Evolutionary conservation across 2,113 vertebrate species (phyloP).

Genomic region (Lynx canadensis): DNA sequence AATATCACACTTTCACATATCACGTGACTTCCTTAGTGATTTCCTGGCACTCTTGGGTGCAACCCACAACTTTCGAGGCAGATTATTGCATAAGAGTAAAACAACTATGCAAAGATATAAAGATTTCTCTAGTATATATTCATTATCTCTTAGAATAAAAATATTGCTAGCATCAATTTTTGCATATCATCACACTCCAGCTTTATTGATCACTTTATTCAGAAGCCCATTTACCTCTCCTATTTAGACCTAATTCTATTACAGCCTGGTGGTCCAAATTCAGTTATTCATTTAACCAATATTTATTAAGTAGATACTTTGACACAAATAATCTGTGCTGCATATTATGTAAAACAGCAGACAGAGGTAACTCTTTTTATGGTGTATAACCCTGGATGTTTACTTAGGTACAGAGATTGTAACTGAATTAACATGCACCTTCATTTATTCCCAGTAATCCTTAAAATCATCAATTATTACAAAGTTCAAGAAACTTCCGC

Average conservation of each 20-base stretch:
- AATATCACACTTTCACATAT: background rate
- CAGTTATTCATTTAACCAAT: background rate
- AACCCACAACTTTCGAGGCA: background rate
- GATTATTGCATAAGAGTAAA: background rate
- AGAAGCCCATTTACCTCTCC: constrained; percentile 30
- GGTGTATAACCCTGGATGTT: background rate
- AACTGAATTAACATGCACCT: background rate
- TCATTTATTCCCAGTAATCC: background rate
- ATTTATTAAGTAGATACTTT: background rate
- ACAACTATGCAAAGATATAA: background rate
- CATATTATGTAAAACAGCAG: background rate
- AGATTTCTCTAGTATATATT: background rate
- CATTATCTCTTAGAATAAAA: constrained; percentile 28
- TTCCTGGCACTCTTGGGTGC: background rate
- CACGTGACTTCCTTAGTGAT: background rate
- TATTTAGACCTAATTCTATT: background rate
- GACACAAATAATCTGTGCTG: background rate
- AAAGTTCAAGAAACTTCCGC: constrained; percentile 5
- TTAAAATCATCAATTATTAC: background rate
- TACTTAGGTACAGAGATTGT: background rate
- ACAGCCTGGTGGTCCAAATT: background rate
- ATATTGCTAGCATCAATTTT: background rate
- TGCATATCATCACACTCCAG: background rate
- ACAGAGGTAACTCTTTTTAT: background rate
- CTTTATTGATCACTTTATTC: background rate